Conservation (phyloP, 2,888 invertebrate genomes). For the Tubiluchus corallicola region DNA sequence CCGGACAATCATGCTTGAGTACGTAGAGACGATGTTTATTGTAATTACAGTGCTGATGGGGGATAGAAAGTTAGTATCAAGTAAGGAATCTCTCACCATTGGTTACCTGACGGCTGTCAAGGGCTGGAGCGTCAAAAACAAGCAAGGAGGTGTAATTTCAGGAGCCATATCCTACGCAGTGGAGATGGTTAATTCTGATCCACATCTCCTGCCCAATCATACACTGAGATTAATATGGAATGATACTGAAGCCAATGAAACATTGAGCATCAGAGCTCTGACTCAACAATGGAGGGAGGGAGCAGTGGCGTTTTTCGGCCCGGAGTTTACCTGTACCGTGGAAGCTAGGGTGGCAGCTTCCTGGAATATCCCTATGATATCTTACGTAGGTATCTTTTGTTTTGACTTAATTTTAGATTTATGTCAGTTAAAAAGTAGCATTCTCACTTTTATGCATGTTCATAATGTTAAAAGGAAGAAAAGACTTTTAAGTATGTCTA, state of each 20-base stretch:
- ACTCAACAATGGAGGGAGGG: conserved; percentile 78
- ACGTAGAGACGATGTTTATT: too few species aligned
- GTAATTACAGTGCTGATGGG: too few species aligned
- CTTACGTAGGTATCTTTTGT: too few species aligned
- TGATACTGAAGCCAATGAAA: too few species aligned
- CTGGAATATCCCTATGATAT: conserved; percentile 86
- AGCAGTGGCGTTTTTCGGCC: conserved; percentile 81
- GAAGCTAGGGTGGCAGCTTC: conserved; percentile 85
- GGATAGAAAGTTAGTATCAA: too few species aligned
- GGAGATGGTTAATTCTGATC: conserved; percentile 18
- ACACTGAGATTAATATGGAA: conserved; percentile 19
- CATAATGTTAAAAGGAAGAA: too few species aligned
- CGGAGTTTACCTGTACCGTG: conserved; percentile 80
- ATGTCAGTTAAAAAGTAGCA: too few species aligned
- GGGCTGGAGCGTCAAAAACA: conserved; percentile 15
- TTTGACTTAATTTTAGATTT: background rate
- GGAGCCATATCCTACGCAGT: conserved; percentile 24
- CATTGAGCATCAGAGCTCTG: conserved; percentile 31
- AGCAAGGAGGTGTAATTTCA: conserved; percentile 19
- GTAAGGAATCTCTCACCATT: too few species aligned
- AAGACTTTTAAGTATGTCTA: too few species aligned
- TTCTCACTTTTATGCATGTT: too few species aligned
- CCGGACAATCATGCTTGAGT: too few species aligned
- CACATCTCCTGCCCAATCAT: conserved; percentile 17
- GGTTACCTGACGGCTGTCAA: too few species aligned